Evolutionary conservation across 35 echinoderm and acorn worm species (phyloP).

Genomic region (Chiridota heheva): DNA sequence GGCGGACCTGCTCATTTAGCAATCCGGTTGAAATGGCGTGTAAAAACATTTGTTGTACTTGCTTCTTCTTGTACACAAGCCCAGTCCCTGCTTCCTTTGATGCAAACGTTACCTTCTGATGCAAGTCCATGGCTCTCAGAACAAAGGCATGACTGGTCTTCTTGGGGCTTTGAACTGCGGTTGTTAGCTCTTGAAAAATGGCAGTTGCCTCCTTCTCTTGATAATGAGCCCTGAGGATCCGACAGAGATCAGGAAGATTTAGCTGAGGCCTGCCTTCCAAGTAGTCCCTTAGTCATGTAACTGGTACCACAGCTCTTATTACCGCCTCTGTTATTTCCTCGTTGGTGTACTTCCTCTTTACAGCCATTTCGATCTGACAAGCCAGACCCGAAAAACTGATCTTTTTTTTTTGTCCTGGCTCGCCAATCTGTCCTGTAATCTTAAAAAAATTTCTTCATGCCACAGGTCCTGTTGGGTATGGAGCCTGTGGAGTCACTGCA

Average conservation of each 20-base stretch:
- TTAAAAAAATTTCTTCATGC: conserved; percentile 44
- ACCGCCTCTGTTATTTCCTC: conserved; percentile 38
- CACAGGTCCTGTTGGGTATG: neutral
- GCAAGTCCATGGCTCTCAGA: conserved; percentile 35
- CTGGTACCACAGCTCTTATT: conserved; percentile 34
- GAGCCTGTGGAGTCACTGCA: no score
- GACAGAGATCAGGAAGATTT: conserved; percentile 12
- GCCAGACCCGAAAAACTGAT: conserved; percentile 35
- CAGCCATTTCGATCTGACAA: conserved; percentile 21
- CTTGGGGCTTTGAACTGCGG: conserved; percentile 9
- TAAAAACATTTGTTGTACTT: conserved; percentile 47
- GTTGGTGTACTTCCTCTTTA: conserved; percentile 1
- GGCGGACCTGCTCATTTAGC: conserved; percentile 13
- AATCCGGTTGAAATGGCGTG: conserved; percentile 37
- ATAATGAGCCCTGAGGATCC: conserved; percentile 30
- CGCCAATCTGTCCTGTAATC: conserved; percentile 51
- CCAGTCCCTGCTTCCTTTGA: conserved; percentile 29
- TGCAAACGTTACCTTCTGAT: conserved; percentile 62
- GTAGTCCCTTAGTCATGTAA: conserved; percentile 9
- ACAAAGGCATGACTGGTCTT: conserved; percentile 46
- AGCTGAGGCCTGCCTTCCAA: conserved; percentile 37
- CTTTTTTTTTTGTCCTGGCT: conserved; percentile 56
- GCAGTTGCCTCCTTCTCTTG: conserved; percentile 48
- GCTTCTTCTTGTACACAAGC: conserved; percentile 1
- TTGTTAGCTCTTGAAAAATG: conserved; percentile 33